phyloP scores from a whole-genome alignment of 2,113 vertebrate genomes.

The Petaurus breviceps region DNA sequence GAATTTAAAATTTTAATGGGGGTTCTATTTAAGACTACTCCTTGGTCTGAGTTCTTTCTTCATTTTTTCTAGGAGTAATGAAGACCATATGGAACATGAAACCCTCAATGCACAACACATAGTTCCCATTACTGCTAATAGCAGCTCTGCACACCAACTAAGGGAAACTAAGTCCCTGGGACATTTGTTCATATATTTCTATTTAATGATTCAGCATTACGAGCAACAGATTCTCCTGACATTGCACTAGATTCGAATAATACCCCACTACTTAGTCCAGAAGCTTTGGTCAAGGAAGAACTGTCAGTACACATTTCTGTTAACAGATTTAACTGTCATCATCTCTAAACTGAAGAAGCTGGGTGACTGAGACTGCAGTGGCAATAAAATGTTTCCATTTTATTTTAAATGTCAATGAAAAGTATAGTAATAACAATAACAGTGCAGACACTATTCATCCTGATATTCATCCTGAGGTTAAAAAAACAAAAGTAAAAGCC shows the following conservation, averaged over 20 bases:
- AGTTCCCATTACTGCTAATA: not conserved
- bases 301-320: slow-evolving; percentile 29
- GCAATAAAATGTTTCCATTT: slow-evolving; percentile 29
- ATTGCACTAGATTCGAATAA: slow-evolving; percentile 24
- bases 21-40: slow-evolving; percentile 34
- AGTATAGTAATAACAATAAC: slow-evolving; percentile 40
- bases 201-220: not conserved
- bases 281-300: not conserved
- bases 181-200: slow-evolving; percentile 1
- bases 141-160: not conserved
- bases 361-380: not conserved
- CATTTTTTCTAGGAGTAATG: not conserved
- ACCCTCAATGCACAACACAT: not conserved
- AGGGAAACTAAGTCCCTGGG: not conserved
- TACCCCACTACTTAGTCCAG: not conserved
- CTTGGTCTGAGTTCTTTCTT: not conserved
- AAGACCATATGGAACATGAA: not conserved
- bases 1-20: slow-evolving; percentile 40
- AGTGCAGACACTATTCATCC: not conserved
- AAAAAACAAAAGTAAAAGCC: not conserved
- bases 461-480: slow-evolving; percentile 11
- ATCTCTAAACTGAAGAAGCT: slow-evolving; percentile 41
- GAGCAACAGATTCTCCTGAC: not conserved
- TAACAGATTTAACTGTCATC: slow-evolving; percentile 10
- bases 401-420: slow-evolving; percentile 45